These are phyloP conservation scores for Alethe castanea DNA, from an alignment of 2,113 vertebrate species.

Conservation along the genomic window DNA sequence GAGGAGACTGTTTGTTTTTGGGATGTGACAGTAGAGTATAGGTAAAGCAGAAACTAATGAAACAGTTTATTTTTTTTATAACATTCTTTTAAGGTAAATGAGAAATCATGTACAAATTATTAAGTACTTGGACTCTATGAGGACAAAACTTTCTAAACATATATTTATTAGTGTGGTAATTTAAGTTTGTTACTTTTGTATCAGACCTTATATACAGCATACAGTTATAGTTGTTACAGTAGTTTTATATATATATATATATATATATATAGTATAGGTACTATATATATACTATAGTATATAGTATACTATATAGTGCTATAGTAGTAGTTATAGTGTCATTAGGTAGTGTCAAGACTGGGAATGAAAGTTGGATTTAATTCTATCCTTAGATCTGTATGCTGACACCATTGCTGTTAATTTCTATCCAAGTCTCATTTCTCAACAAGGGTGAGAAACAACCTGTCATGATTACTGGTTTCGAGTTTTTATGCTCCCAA, in stretches of 20 bases:
- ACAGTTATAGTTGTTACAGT: background rate
- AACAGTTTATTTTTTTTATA: background rate
- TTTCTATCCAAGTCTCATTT: background rate
- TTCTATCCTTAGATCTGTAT: background rate
- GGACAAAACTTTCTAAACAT: background rate
- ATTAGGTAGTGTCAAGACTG: background rate
- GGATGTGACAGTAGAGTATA: conserved; percentile 84
- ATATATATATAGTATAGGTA: no score
- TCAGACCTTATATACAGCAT: background rate
- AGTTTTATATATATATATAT: no score
- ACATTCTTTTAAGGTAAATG: background rate
- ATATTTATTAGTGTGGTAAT: background rate
- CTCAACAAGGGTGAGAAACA: background rate
- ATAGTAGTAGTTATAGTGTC: background rate
- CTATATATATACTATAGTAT: no score
- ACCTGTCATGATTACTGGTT: background rate
- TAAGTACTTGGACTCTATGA: background rate
- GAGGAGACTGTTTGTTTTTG: conserved; percentile 86
- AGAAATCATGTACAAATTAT: background rate
- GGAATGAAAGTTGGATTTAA: background rate
- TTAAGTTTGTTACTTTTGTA: background rate
- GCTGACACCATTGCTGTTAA: background rate
- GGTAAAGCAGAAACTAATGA: conserved; percentile 73
- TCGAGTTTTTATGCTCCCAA: background rate
- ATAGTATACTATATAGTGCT: no score